Conservation (phyloP, 92 coral and sea anemone genomes). For the Anthopleura xanthogrammica region DNA sequence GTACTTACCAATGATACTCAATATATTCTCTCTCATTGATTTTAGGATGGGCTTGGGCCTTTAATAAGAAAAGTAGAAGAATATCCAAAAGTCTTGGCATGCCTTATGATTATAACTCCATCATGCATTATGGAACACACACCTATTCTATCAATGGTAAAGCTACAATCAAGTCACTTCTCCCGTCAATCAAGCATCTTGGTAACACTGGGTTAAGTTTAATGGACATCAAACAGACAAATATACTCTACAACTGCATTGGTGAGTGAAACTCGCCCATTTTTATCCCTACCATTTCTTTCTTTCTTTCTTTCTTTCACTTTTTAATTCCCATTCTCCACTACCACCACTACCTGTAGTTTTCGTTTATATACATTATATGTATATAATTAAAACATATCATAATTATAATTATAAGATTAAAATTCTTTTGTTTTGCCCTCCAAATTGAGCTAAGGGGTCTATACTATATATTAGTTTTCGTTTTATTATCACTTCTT, state of each 20-base stretch:
- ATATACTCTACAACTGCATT: conserved; percentile 78
- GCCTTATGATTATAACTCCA: conserved; percentile 77
- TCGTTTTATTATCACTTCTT: too few relatives aligned
- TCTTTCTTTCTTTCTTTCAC: neutral
- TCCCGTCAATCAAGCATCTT: conserved; percentile 54
- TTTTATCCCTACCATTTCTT: neutral
- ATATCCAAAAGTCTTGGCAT: conserved; percentile 73
- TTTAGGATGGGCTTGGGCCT: conserved; percentile 71
- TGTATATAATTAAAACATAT: too few relatives aligned
- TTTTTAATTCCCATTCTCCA: neutral
- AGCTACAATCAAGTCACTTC: conserved; percentile 65
- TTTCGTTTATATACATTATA: too few relatives aligned
- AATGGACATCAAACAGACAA: conserved; percentile 83
- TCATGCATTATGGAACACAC: conserved; percentile 83
- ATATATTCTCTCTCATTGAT: neutral
- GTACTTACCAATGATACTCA: neutral
- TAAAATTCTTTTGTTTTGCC: too few relatives aligned
- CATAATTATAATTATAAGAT: too few relatives aligned
- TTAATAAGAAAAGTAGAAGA: conserved; percentile 48
- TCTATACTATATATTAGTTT: too few relatives aligned
- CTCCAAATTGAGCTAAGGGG: too few relatives aligned
- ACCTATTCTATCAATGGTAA: conserved; percentile 67
- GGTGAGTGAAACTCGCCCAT: conserved; percentile 34
- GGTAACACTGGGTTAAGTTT: conserved; percentile 75
- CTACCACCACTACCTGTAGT: neutral